Base-by-base conservation (phyloP, 2,797 vertebrate species). In the Trematomus bernacchii region DNA sequence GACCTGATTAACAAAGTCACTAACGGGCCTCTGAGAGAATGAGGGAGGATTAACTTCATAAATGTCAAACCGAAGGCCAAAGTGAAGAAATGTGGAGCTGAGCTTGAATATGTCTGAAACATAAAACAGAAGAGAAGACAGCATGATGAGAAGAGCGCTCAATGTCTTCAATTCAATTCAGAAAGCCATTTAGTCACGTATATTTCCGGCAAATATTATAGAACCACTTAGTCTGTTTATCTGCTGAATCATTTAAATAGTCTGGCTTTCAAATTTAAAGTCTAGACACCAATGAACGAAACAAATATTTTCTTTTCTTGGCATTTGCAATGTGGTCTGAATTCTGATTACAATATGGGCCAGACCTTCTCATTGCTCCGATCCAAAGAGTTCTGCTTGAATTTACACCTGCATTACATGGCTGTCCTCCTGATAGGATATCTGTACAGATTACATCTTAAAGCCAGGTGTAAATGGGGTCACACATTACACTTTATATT, bases 51-150 rank as follows among this genome's bases (percentile, higher is more conserved):
- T 11, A n/a, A 33, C 8, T 19, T n/a, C 27, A 27, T 50, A 2
- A 16, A 60, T 15, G 3, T 0, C 47, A 16, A 66, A 11, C 33
- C 47, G 46, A 53, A 48, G 40, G 44, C 19, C 19, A 42, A 19
- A 15, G 23, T 73, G 61, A 47, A 57, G n/a, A 59, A 55, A 65
- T 18, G 16, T 53, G 57, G 40, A 54, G 2, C 52, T 72, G 58
- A 51, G 42, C n/a, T 30, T 43, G 15, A 48, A 53, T 44, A n/a
- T 44, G 14, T 68, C 86, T 85, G 63, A 54, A 66, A 70, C 54
- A 72, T 11, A 71, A 73, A 66, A 80, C 8, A 71, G 5, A 1
- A n/a, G n/a, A 71, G 37, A 72, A 58, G 48, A 72, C 2, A 62
- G 9, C 18, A 6, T 13, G 33, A 74, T 68, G 2, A 79, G 33